phyloP scores from a whole-genome alignment of 64 coral and sea anemone species.

The Montipora cactus region DNA sequence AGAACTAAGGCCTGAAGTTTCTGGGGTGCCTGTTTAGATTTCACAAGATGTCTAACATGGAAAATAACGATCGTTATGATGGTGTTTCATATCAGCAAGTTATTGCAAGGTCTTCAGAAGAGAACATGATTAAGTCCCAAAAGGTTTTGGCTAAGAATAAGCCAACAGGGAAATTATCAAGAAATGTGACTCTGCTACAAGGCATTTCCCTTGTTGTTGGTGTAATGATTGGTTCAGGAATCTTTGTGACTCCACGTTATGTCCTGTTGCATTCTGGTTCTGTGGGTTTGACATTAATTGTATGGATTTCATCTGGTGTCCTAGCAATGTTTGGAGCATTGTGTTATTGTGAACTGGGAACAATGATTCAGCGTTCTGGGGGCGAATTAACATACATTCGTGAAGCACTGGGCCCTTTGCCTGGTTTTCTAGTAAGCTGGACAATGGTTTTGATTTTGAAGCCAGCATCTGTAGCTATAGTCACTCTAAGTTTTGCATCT shows the following conservation, averaged over 20 bases:
- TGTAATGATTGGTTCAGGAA: conserved; percentile 83
- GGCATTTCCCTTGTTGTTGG: conserved; percentile 72
- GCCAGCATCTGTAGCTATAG: conserved; percentile 84
- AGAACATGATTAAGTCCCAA: conserved; percentile 10
- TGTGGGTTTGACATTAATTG: conserved; percentile 72
- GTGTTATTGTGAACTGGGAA: conserved; percentile 89
- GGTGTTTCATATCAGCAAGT: conserved; percentile 7
- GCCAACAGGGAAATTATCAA: neutral
- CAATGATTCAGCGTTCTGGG: conserved; percentile 75
- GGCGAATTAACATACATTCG: conserved; percentile 71
- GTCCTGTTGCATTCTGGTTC: conserved; percentile 76
- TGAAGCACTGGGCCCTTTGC: conserved; percentile 66
- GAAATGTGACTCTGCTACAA: conserved; percentile 72
- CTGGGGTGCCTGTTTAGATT: neutral
- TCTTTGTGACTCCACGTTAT: conserved; percentile 78
- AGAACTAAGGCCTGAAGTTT: neutral
- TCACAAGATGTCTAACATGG: neutral
- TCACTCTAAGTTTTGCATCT: conserved; percentile 79
- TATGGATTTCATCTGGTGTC: conserved; percentile 75
- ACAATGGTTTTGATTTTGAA: conserved; percentile 71
- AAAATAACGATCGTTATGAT: neutral
- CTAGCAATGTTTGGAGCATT: conserved; percentile 71
- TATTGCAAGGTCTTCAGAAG: conserved; percentile 6
- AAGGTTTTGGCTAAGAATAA: neutral
- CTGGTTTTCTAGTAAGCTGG: conserved; percentile 83